A percentile compares a stretch with the other conserved stretches of the same genome.
Evolutionary conservation across 2,797 vertebrate species (phyloP).

Genomic region (Schizopygopsis pylzovi): DNA sequence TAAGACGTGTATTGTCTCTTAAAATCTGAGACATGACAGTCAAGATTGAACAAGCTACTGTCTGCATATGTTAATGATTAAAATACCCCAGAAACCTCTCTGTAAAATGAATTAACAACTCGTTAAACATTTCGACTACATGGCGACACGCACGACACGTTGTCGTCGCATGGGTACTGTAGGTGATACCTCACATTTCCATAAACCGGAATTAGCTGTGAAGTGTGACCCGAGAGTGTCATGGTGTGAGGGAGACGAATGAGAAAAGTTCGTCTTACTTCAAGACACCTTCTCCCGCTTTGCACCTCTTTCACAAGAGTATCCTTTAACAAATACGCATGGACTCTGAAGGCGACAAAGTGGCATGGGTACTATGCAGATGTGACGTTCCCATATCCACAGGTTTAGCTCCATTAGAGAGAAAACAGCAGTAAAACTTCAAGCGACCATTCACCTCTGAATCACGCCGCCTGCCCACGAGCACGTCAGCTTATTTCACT

Average conservation of each 20-base stretch:
- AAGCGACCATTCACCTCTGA: conserved; percentile 1
- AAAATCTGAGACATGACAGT: conserved; percentile 55
- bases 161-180: conserved; percentile 63
- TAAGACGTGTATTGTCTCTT: conserved; percentile 80
- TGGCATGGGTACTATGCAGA: conserved; percentile 59
- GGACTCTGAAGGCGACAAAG: conserved; percentile 64
- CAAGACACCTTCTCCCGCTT: conserved; percentile 77
- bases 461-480: neutral
- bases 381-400: conserved; percentile 60
- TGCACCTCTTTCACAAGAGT: conserved; percentile 85
- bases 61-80: conserved; percentile 44
- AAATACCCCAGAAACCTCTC: conserved; percentile 24
- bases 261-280: conserved; percentile 73
- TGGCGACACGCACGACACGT: conserved; percentile 59
- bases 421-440: conserved; percentile 20
- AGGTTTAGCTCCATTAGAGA: conserved; percentile 47
- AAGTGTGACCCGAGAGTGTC: conserved; percentile 84
- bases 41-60: conserved; percentile 36
- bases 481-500: neutral
- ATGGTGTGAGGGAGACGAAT: conserved; percentile 75
- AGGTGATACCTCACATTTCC: conserved; percentile 67
- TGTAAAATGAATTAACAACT: conserved; percentile 55
- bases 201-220: conserved; percentile 85
- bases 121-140: conserved; percentile 61
- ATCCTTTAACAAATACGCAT: conserved; percentile 73